phyloP scores from a whole-genome alignment of 2,797 vertebrate species.

The Gila robusta region DNA sequence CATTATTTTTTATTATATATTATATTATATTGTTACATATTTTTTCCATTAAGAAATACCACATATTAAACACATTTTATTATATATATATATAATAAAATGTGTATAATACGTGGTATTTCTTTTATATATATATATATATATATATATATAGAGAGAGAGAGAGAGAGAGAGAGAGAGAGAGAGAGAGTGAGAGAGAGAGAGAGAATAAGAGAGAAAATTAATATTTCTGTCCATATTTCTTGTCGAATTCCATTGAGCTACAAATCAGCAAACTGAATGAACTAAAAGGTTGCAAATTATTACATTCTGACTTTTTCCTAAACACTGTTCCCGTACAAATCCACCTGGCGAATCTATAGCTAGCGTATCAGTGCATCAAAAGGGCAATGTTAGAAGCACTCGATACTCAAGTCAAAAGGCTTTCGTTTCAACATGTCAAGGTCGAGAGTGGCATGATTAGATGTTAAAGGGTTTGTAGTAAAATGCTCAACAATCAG shows the following conservation, averaged over 20 bases:
- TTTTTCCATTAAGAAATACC: too few species aligned
- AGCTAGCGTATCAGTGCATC: conserved; percentile 34
- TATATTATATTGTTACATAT: background rate
- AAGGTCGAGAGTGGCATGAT: conserved; percentile 59
- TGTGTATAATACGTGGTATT: too few species aligned
- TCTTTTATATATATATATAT: too few species aligned
- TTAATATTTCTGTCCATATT: background rate
- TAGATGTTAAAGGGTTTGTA: conserved; percentile 53
- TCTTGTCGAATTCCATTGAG: background rate
- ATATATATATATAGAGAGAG: too few species aligned
- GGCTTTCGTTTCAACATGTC: conserved; percentile 57
- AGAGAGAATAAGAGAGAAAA: background rate
- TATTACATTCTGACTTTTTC: background rate
- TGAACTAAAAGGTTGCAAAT: background rate
- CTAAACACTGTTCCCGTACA: conserved; percentile 7
- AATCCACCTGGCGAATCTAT: conserved; percentile 40
- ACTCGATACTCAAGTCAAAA: conserved; percentile 56
- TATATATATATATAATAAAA: too few species aligned
- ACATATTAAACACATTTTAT: too few species aligned
- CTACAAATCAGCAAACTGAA: background rate
- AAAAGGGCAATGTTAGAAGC: conserved; percentile 49
- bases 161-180: too few species aligned
- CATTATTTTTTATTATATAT: background rate
- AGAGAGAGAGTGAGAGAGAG: too few species aligned
- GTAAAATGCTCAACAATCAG: conserved; percentile 48